Conservation (phyloP, 2,797 vertebrate species). For the Hylomyscus alleni region DNA sequence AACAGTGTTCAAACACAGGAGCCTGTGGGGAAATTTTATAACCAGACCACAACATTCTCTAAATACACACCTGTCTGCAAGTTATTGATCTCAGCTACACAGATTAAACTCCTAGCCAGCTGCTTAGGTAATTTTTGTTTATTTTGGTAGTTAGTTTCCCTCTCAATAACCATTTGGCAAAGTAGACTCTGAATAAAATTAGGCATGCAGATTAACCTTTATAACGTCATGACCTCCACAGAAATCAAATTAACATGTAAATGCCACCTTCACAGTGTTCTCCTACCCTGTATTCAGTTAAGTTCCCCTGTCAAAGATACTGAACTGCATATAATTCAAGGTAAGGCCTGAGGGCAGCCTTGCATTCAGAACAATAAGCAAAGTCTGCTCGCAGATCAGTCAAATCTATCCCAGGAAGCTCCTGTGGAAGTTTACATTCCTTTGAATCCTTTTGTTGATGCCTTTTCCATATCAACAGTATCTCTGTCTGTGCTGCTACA, state of each 20-base stretch:
- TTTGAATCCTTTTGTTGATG: not conserved
- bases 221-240: not conserved
- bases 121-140: not conserved
- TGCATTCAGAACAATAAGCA: not conserved
- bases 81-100: not conserved
- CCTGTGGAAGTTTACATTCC: not conserved
- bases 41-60: not conserved
- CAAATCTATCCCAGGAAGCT: not conserved
- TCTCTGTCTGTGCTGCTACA: not conserved
- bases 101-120: not conserved
- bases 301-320: not conserved
- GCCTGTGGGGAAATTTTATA: not conserved
- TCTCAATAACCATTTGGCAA: not conserved
- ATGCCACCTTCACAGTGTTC: not conserved
- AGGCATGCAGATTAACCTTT: not conserved
- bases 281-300: not conserved
- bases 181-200: not conserved
- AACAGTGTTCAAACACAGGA: not conserved
- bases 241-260: not conserved
- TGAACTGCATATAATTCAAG: accelerated
- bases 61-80: not conserved
- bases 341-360: not conserved
- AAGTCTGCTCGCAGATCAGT: not conserved
- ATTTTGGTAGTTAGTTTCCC: not conserved
- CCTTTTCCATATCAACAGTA: not conserved